Conservation (phyloP, 2,888 invertebrate genomes). For the Scaptomyza parva region DNA sequence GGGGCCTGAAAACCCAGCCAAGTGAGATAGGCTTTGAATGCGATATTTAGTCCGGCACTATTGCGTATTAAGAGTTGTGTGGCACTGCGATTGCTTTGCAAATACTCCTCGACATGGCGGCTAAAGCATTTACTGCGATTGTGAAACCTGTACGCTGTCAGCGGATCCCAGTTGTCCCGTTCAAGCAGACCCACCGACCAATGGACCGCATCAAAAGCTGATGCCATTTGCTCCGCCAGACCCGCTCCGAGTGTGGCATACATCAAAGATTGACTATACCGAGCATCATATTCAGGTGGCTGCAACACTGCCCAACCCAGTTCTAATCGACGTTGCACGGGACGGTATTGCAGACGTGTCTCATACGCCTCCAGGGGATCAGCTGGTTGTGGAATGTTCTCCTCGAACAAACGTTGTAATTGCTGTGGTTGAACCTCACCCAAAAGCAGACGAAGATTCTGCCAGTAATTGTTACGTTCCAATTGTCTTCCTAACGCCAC, state of each 20-base stretch:
- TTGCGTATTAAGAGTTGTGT: slow-evolving; percentile 61
- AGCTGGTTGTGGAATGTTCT: slow-evolving; percentile 47
- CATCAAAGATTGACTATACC: slow-evolving; percentile 69
- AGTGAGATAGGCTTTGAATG: slow-evolving; percentile 80
- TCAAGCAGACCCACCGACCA: slow-evolving; percentile 75
- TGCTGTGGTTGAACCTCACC: slow-evolving; percentile 49
- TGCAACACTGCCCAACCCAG: slow-evolving; percentile 79
- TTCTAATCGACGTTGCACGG: slow-evolving; percentile 72
- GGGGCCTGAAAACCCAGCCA: slow-evolving; percentile 78
- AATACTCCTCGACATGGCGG: slow-evolving; percentile 73
- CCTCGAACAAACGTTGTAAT: slow-evolving; percentile 62
- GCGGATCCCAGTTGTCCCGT: slow-evolving; percentile 71
- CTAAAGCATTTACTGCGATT: slow-evolving; percentile 75
- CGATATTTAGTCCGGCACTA: slow-evolving; percentile 76
- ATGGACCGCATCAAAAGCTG: slow-evolving; percentile 78
- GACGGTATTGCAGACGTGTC: slow-evolving; percentile 68
- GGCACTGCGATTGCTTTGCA: slow-evolving; percentile 57
- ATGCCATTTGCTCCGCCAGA: slow-evolving; percentile 69
- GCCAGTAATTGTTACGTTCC: slow-evolving; percentile 73
- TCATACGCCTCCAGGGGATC: slow-evolving; percentile 78
- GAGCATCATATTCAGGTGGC: slow-evolving; percentile 73
- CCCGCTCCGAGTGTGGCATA: slow-evolving; percentile 75
- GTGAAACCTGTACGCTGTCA: slow-evolving; percentile 67
- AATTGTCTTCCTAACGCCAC: slow-evolving; percentile 48
- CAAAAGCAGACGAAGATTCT: slow-evolving; percentile 70